Percentiles rank a stretch among this genome's conserved stretches.
These are phyloP conservation scores for Drosophila ustulata DNA, from an alignment of 2,888 invertebrate species.

Conservation along the genomic window DNA sequence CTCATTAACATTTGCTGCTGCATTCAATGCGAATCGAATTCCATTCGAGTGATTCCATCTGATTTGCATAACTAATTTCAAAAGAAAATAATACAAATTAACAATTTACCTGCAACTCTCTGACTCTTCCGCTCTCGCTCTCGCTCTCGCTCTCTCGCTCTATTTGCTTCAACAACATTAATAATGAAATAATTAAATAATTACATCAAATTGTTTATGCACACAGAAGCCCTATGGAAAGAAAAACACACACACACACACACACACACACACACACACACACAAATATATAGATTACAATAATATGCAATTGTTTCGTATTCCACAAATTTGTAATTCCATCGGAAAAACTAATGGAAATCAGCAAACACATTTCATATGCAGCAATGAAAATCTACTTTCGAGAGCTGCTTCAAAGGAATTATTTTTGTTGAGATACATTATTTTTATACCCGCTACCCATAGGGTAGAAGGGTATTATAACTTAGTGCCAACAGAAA, in stretches of 20 bases:
- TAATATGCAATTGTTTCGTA: background rate
- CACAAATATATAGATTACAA: background rate
- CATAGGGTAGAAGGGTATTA: too few relatives aligned
- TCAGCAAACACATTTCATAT: background rate
- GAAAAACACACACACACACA: background rate
- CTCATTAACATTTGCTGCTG: constrained; percentile 26
- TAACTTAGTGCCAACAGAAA: too few relatives aligned
- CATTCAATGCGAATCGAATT: constrained; percentile 16
- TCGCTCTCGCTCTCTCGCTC: background rate
- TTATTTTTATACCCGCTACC: too few relatives aligned
- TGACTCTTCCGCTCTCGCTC: background rate
- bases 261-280: background rate
- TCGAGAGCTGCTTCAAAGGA: too few relatives aligned
- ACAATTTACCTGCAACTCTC: background rate
- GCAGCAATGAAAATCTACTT: too few relatives aligned
- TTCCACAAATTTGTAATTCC: background rate
- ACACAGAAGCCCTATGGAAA: background rate
- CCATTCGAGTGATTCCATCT: constrained; percentile 21
- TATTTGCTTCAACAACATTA: background rate
- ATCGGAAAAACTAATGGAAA: background rate
- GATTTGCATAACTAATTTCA: constrained; percentile 36
- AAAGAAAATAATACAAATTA: constrained; percentile 14
- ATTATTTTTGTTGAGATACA: too few relatives aligned
- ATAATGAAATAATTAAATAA: constrained; percentile 11
- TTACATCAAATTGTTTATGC: constrained; percentile 10